Conservation (phyloP, 2,888 invertebrate species). For the Polyploca ridens region DNA sequence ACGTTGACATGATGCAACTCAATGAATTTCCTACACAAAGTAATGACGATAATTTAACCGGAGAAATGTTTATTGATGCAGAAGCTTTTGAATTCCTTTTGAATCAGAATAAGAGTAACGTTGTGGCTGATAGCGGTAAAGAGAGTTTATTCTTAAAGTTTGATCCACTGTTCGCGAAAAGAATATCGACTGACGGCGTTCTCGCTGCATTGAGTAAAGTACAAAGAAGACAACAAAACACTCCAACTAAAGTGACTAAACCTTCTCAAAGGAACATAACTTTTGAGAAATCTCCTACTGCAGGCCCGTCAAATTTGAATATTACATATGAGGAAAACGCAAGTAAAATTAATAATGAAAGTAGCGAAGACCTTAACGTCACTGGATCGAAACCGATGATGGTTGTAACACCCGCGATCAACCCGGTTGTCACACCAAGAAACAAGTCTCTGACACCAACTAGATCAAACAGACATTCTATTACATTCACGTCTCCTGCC, state of each 20-base stretch:
- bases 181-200: constrained; percentile 66
- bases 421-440: constrained; percentile 61
- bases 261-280: constrained; percentile 33
- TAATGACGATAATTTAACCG: constrained; percentile 53
- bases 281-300: constrained; percentile 32
- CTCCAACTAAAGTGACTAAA: constrained; percentile 55
- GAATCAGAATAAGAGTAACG: constrained; percentile 69
- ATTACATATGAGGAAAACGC: constrained; percentile 39
- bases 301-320: constrained; percentile 55
- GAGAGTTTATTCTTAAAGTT: constrained; percentile 79
- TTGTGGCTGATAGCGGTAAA: constrained; percentile 72
- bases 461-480: constrained; percentile 68
- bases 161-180: constrained; percentile 74
- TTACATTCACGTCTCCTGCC: constrained; percentile 78
- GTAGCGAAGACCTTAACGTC: constrained; percentile 56
- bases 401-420: constrained; percentile 76
- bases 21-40: constrained; percentile 51
- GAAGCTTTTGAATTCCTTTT: constrained; percentile 75
- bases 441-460: constrained; percentile 62
- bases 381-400: constrained; percentile 74
- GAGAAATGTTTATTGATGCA: constrained; percentile 76
- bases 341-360: constrained; percentile 45
- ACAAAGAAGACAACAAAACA: constrained; percentile 65
- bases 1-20: constrained; percentile 61
- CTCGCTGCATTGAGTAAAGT: constrained; percentile 59